These are phyloP conservation scores for Leontocebus nigricollis DNA, from an alignment of 2,797 vertebrate genomes.

Conservation along the genomic window DNA sequence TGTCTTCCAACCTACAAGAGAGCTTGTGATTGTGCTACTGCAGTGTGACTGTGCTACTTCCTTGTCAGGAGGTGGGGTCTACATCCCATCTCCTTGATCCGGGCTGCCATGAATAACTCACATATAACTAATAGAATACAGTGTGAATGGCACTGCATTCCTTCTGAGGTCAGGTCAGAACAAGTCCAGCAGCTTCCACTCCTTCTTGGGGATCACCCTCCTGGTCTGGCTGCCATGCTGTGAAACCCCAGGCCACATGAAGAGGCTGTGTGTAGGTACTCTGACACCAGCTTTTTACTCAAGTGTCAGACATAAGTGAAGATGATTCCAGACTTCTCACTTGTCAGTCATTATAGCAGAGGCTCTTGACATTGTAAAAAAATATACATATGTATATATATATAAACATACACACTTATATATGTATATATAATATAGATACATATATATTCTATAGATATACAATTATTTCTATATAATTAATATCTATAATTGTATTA, in stretches of 20 bases:
- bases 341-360: background rate
- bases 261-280: background rate
- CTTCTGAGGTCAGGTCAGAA: background rate
- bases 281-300: background rate
- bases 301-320: background rate
- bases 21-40: background rate
- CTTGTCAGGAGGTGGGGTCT: background rate
- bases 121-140: background rate
- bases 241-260: background rate
- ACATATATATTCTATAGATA: background rate
- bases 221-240: background rate
- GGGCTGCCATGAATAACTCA: background rate
- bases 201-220: fast-evolving
- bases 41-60: background rate
- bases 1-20: background rate
- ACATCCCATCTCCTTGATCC: background rate
- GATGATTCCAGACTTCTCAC: background rate
- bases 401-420: background rate
- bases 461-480: too few relatives aligned
- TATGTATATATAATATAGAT: background rate
- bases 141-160: background rate
- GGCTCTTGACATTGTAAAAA: background rate
- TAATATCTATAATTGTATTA: too few relatives aligned
- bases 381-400: background rate
- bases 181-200: background rate